Base-by-base conservation (phyloP, 1,140 invertebrate genomes). In the Agrypnia vestita region DNA sequence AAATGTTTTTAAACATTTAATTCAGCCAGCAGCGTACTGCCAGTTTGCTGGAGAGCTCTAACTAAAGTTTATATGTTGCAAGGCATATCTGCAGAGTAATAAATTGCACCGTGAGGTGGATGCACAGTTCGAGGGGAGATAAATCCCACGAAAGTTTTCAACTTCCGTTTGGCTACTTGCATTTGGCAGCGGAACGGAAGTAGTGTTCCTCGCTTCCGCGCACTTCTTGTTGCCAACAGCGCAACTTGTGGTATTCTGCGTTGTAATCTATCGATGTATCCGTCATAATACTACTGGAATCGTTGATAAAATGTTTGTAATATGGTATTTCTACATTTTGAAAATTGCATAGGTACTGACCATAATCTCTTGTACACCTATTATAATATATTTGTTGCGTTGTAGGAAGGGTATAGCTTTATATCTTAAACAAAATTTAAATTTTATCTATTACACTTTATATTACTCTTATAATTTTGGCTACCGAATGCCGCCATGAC, bases 1-100 rank as follows among this genome's bases (percentile, higher is more conserved):
- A 35, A 35, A 35, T 35, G 25, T 35, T 35, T 35, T 35, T 3
- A 35, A 1, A 35, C 6, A 35, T 35, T 35, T 35, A 35, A 35
- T 35, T 35, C 25, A 35, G 1, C 25, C 25, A 6, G 25, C 25
- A 35, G 25, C 25, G 25, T 35, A 35, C 25, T 35, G 1, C 1
- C 25, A 35, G 25, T 35, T 35, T 35, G n/a, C n/a, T n/a, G n/a
- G 25, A 35, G 25, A 35, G 25, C 25, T 35, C 17, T 10, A 59
- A 17, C 55, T 19, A 21, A 21, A 59, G 55, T 59, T 59, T 17
- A 11, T 21, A 59, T 59, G 55, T 59, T 19, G 15, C 7, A 59
- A 59, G 21, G 35, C 62, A 67, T 78, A 78, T 78, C 76, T 77
- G 44, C 46, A 69, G 62, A 56, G 76, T 12, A 67, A 71, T 78